Evolutionary conservation across 2,888 invertebrate species (phyloP).

Genomic region (Scaptomyza caliginosa): DNA sequence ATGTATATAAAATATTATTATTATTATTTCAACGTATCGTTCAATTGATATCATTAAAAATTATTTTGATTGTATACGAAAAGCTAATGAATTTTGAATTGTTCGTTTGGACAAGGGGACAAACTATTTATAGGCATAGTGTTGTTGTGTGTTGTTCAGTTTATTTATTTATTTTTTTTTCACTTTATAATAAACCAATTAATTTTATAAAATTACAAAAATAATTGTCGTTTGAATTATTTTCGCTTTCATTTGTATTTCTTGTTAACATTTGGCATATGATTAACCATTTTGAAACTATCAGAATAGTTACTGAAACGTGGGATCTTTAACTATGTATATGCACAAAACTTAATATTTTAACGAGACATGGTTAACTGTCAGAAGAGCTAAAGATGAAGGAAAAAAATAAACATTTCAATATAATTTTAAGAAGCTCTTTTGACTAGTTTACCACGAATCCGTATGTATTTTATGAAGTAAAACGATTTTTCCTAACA

Average conservation of each 20-base stretch:
- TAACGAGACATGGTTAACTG: slow-evolving; percentile 8
- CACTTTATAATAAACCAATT: slow-evolving; percentile 59
- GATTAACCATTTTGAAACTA: slow-evolving; percentile 63
- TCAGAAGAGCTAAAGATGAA: slow-evolving; percentile 3
- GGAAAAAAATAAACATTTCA: not conserved
- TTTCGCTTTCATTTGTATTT: slow-evolving; percentile 43
- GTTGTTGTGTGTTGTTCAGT: slow-evolving; percentile 16
- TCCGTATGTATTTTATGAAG: slow-evolving; percentile 24
- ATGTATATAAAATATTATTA: slow-evolving; percentile 24
- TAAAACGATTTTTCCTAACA: slow-evolving; percentile 51
- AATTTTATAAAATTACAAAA: slow-evolving; percentile 80
- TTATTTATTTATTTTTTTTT: slow-evolving; percentile 14
- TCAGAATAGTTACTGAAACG: slow-evolving; percentile 65
- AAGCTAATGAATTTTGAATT: slow-evolving; percentile 59
- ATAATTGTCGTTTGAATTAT: slow-evolving; percentile 70
- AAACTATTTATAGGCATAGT: slow-evolving; percentile 44
- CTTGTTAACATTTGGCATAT: slow-evolving; percentile 67
- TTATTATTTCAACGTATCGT: slow-evolving; percentile 22
- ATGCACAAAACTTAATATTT: slow-evolving; percentile 35
- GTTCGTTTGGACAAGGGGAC: slow-evolving; percentile 57
- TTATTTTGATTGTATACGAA: slow-evolving; percentile 60
- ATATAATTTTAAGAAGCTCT: not conserved
- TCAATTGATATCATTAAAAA: slow-evolving; percentile 21
- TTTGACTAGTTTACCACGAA: slow-evolving; percentile 6
- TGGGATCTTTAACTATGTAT: slow-evolving; percentile 40